phyloP scores from a whole-genome alignment of 1,140 invertebrate genomes.

The Saccostrea echinata region DNA sequence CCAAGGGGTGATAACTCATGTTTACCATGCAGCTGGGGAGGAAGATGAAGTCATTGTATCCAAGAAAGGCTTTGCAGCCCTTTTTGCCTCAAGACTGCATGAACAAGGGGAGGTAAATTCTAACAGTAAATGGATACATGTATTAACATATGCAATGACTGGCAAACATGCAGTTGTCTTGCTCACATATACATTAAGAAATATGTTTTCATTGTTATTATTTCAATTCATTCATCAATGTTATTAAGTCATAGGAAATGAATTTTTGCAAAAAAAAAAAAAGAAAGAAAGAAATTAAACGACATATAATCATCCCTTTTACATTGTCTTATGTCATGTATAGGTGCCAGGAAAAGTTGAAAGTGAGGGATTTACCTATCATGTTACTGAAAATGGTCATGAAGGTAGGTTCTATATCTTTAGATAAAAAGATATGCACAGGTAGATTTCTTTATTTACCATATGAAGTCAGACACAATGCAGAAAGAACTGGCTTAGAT shows the following conservation, averaged over 20 bases:
- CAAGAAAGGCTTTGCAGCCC: conserved; percentile 63
- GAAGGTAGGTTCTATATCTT: conserved; percentile 49
- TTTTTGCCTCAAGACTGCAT: conserved; percentile 60
- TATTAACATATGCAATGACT: background rate
- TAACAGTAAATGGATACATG: background rate
- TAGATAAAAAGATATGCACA: too few relatives aligned
- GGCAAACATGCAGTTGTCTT: too few relatives aligned
- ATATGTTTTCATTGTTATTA: too few relatives aligned
- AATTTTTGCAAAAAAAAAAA: too few relatives aligned
- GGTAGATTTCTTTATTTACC: too few relatives aligned
- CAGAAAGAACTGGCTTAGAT: too few relatives aligned
- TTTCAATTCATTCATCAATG: too few relatives aligned
- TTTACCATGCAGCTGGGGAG: conserved; percentile 53
- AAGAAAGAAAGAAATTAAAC: too few relatives aligned
- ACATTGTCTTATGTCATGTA: background rate
- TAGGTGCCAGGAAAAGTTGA: conserved; percentile 39
- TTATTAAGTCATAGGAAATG: too few relatives aligned
- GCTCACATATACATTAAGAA: too few relatives aligned
- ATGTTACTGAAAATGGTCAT: conserved; percentile 54
- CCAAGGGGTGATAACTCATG: conserved; percentile 58
- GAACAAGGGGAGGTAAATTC: conserved; percentile 55
- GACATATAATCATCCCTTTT: too few relatives aligned
- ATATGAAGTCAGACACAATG: too few relatives aligned
- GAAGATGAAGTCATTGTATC: conserved; percentile 55
- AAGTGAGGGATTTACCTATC: conserved; percentile 50